These are phyloP conservation scores for Hemicentrotus pulcherrimus DNA, from an alignment of 35 echinoderm and acorn worm species.

Conservation along the genomic window DNA sequence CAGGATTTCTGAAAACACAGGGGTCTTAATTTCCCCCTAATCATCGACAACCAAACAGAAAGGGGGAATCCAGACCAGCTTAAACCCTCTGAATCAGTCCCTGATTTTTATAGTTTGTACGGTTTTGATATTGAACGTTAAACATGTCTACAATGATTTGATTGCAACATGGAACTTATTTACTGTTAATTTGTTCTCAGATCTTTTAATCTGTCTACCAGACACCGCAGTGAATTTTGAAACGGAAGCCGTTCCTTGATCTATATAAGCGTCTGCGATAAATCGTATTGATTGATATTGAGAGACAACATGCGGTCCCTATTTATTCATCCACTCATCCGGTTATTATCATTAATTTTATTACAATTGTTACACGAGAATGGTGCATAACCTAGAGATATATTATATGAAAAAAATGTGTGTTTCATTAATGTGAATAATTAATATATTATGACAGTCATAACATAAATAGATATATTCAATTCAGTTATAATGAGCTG, in stretches of 20 bases:
- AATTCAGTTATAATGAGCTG: too few species aligned
- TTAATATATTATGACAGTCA: too few species aligned
- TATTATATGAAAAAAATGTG: background rate
- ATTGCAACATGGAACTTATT: background rate
- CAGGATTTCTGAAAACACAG: too few species aligned
- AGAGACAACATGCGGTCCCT: background rate
- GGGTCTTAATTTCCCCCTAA: too few species aligned
- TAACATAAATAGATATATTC: too few species aligned
- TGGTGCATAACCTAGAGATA: too few species aligned
- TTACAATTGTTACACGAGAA: background rate
- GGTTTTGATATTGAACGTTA: background rate
- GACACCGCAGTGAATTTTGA: background rate
- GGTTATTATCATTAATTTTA: background rate
- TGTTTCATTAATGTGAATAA: background rate
- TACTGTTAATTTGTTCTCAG: background rate
- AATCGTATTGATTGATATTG: background rate
- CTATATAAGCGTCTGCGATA: background rate
- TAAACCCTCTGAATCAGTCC: too few species aligned
- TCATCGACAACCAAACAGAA: too few species aligned
- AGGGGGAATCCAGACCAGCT: too few species aligned
- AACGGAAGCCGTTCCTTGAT: background rate
- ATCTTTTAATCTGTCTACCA: conserved; percentile 18
- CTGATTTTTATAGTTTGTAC: too few species aligned
- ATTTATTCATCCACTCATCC: too few species aligned
- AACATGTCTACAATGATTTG: background rate